A percentile compares a stretch with the other conserved stretches of the same genome.
Conservation (phyloP, 1,140 invertebrate species). For the Caenorhabditis inopinata region DNA sequence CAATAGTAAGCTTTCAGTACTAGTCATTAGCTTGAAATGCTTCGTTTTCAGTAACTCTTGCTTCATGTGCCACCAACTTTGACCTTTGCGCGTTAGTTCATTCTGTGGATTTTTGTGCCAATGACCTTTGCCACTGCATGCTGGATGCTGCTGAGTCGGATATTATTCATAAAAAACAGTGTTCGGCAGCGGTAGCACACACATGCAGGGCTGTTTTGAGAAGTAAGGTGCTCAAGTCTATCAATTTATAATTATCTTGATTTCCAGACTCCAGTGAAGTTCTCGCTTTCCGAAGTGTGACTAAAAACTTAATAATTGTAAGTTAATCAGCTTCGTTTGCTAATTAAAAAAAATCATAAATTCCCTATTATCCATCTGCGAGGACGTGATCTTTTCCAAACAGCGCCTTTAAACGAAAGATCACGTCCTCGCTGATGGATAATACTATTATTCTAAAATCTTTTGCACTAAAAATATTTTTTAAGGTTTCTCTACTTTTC, state of each 20-base stretch:
- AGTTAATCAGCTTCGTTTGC: not conserved
- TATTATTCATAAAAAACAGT: not conserved
- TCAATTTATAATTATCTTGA: not conserved
- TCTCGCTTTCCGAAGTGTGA: not conserved
- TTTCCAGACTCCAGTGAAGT: not conserved
- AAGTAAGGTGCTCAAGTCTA: not conserved
- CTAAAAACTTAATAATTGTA: not conserved
- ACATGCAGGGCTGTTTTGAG: not conserved
- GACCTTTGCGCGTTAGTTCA: not conserved
- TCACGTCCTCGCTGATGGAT: no score
- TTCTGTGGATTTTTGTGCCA: slow-evolving; percentile 13
- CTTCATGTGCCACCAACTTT: not conserved
- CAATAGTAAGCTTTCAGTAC: not conserved
- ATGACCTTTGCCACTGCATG: slow-evolving; percentile 10
- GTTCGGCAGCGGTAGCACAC: not conserved
- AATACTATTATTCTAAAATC: no score
- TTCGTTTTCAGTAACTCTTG: slow-evolving; percentile 2
- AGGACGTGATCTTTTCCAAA: no score
- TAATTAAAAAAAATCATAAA: no score
- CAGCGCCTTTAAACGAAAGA: no score
- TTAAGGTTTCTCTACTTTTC: not conserved
- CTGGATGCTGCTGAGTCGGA: slow-evolving; percentile 3
- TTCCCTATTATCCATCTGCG: no score
- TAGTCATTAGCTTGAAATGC: not conserved
- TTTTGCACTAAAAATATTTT: no score